A percentile compares a stretch with the other conserved stretches of the same genome.
phyloP scores from a whole-genome alignment of 2,888 invertebrate species.

The Melieria omissa region DNA sequence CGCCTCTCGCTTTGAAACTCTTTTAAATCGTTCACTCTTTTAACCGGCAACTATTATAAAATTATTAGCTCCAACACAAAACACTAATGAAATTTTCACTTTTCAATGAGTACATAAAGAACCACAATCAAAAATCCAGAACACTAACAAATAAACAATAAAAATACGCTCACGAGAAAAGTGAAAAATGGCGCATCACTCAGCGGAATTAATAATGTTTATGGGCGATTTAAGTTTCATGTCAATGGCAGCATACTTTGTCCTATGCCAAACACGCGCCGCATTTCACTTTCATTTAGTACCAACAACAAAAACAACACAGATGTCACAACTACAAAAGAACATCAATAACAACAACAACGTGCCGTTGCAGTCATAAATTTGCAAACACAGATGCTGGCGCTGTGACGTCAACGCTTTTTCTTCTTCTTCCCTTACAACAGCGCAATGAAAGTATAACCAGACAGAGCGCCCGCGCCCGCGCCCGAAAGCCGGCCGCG shows the following conservation, averaged over 20 bases:
- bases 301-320: conserved; percentile 8
- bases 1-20: too few species aligned
- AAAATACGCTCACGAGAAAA: not conserved
- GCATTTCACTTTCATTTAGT: conserved; percentile 32
- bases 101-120: too few species aligned
- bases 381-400: conserved; percentile 13
- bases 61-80: too few species aligned
- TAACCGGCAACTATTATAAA: too few species aligned
- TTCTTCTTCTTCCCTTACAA: not conserved
- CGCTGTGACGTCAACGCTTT: conserved; percentile 28
- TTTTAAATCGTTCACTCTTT: too few species aligned
- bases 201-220: conserved; percentile 32
- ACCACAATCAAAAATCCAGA: too few species aligned
- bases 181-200: not conserved
- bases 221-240: conserved; percentile 14
- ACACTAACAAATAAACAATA: not conserved
- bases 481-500: conserved; percentile 17
- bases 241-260: not conserved
- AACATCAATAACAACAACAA: conserved; percentile 14
- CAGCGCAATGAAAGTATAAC: not conserved
- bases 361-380: not conserved
- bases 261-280: not conserved
- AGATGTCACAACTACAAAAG: not conserved
- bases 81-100: too few species aligned
- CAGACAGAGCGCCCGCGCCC: not conserved